phyloP scores from a whole-genome alignment of 2,888 invertebrate genomes.

The Orthonychiurus folsomi region DNA sequence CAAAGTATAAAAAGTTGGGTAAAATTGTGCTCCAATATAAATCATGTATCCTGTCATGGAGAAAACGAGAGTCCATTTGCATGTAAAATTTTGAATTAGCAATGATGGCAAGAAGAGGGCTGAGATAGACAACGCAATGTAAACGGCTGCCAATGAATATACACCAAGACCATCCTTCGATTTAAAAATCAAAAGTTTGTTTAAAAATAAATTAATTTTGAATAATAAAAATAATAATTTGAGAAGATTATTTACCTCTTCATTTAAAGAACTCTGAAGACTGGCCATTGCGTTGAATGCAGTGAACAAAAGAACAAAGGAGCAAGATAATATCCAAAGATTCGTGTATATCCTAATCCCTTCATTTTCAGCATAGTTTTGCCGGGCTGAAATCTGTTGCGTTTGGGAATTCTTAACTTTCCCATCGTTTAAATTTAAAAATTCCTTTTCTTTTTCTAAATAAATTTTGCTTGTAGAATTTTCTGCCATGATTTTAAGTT shows the following conservation, averaged over 20 bases:
- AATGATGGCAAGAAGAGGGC: constrained; percentile 84
- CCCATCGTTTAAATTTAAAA: no score
- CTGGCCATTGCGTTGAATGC: constrained; percentile 93
- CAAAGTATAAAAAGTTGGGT: constrained; percentile 77
- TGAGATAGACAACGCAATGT: constrained; percentile 83
- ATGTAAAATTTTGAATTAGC: constrained; percentile 82
- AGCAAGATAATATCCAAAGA: constrained; percentile 76
- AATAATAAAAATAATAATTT: not conserved
- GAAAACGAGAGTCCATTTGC: constrained; percentile 89
- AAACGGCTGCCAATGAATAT: constrained; percentile 79
- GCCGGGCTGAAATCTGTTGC: no score
- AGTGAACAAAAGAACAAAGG: constrained; percentile 93
- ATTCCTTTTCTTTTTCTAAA: no score
- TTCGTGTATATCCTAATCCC: constrained; percentile 69
- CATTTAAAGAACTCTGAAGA: constrained; percentile 50
- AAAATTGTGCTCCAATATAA: constrained; percentile 89
- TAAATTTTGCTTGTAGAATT: no score
- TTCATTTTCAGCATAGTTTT: constrained; percentile 23
- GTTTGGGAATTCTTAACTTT: no score
- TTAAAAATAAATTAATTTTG: not conserved
- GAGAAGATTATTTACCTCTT: constrained; percentile 9
- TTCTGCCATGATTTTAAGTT: no score
- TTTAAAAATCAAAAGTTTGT: constrained; percentile 6
- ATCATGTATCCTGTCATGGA: constrained; percentile 89
- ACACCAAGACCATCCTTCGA: constrained; percentile 80